A percentile compares a stretch with the other conserved stretches of the same genome.
phyloP scores from a whole-genome alignment of 2,113 vertebrate species.

The Labeo catla region DNA sequence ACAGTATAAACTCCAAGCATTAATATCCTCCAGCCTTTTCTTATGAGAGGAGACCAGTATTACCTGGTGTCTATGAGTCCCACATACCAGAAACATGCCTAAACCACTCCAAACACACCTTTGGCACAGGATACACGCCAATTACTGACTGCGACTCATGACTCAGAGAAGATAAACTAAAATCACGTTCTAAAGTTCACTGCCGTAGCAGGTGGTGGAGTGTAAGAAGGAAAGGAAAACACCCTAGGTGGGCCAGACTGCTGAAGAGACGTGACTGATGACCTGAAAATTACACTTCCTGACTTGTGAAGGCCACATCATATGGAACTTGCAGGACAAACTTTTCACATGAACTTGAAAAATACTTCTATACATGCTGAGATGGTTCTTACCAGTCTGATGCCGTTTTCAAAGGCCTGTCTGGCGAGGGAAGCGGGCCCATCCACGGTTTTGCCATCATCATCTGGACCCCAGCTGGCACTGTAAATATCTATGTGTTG shows the following conservation, averaged over 20 bases:
- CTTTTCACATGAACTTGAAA: neutral
- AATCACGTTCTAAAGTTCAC: constrained; percentile 31
- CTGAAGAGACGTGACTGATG: neutral
- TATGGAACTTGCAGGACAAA: neutral
- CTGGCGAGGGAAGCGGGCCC: constrained; percentile 94
- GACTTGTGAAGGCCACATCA: neutral
- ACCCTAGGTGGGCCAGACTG: neutral
- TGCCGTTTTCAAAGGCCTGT: constrained; percentile 96
- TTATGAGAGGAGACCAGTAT: neutral
- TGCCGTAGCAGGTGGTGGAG: neutral
- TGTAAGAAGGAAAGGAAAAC: constrained; percentile 22
- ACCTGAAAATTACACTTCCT: constrained; percentile 14
- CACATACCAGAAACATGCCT: constrained; percentile 44
- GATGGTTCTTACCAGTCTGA: constrained; percentile 84
- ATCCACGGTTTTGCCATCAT: constrained; percentile 96
- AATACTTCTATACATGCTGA: neutral
- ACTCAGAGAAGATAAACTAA: constrained; percentile 44
- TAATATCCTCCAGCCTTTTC: neutral
- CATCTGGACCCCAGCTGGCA: constrained; percentile 98
- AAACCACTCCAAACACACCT: constrained; percentile 49
- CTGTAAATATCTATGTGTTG: constrained; percentile 98
- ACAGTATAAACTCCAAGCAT: neutral
- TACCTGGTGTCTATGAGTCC: constrained; percentile 26
- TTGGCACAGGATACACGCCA: constrained; percentile 20
- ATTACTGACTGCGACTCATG: constrained; percentile 45